phyloP scores from a whole-genome alignment of 2,113 vertebrate species.

The Apteryx owenii region DNA sequence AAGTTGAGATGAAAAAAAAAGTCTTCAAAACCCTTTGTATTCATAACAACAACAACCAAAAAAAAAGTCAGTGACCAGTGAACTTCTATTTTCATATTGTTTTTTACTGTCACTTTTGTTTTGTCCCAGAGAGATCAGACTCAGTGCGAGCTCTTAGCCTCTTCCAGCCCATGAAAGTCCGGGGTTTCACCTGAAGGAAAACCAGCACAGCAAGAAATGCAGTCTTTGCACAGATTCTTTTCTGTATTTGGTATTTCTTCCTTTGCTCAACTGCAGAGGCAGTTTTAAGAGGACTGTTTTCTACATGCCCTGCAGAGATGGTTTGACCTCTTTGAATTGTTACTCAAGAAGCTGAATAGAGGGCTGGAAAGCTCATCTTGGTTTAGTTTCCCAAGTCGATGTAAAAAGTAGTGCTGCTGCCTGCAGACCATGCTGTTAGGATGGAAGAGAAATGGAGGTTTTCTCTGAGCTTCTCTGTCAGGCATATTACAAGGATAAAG shows the following conservation, averaged over 20 bases:
- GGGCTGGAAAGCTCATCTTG: background rate
- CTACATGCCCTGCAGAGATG: background rate
- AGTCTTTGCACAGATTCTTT: background rate
- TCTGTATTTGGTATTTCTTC: background rate
- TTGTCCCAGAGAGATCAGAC: background rate
- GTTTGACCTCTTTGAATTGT: background rate
- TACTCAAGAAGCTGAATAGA: background rate
- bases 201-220: background rate
- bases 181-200: background rate
- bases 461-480: background rate
- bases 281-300: background rate
- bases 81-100: background rate
- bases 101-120: background rate
- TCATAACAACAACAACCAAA: background rate
- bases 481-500: background rate
- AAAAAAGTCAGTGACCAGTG: background rate
- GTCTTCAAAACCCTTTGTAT: background rate
- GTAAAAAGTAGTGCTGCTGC: background rate
- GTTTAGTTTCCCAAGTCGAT: background rate
- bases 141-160: background rate
- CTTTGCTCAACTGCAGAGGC: background rate
- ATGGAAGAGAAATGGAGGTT: background rate
- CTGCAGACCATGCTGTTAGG: background rate
- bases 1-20: background rate
- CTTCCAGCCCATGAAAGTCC: background rate